Conservation (phyloP, 2,113 vertebrate genomes). For the Tetrao urogallus region DNA sequence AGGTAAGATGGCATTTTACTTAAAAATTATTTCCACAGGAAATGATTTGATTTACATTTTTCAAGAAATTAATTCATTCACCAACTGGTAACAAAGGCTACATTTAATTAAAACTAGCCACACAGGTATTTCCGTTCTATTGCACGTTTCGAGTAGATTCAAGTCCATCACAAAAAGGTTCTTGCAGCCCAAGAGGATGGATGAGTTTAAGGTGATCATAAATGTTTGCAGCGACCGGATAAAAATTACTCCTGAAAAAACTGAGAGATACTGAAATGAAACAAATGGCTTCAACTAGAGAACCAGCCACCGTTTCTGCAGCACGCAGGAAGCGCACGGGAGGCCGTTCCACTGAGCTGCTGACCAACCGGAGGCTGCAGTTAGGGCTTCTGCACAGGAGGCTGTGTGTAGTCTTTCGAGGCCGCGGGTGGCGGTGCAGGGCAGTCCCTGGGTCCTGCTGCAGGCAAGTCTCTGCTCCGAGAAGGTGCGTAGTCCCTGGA, state of each 20-base stretch:
- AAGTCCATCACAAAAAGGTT: conserved; percentile 61
- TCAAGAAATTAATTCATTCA: conserved; percentile 81
- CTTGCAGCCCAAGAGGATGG: conserved; percentile 65
- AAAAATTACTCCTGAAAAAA: conserved; percentile 65
- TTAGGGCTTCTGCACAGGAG: conserved; percentile 66
- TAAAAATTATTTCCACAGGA: conserved; percentile 96
- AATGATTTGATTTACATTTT: conserved; percentile 82
- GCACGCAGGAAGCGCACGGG: neutral
- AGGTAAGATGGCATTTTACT: conserved; percentile 73
- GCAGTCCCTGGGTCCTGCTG: conserved; percentile 53
- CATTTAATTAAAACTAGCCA: conserved; percentile 77
- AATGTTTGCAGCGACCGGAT: conserved; percentile 71
- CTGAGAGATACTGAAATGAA: conserved; percentile 56
- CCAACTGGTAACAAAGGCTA: conserved; percentile 76
- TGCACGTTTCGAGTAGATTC: conserved; percentile 79
- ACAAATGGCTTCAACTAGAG: conserved; percentile 40
- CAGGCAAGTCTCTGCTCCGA: conserved; percentile 77
- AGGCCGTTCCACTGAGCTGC: neutral
- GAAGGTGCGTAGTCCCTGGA: conserved; percentile 71
- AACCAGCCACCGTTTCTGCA: neutral
- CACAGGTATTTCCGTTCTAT: conserved; percentile 79
- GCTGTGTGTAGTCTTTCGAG: conserved; percentile 61
- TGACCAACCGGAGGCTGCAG: neutral
- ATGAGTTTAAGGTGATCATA: conserved; percentile 71
- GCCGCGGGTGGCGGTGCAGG: neutral